A percentile compares a stretch with the other conserved stretches of the same genome.
Evolutionary conservation across 2,113 vertebrate genomes (phyloP).

Genomic region (Sapajus apella): DNA sequence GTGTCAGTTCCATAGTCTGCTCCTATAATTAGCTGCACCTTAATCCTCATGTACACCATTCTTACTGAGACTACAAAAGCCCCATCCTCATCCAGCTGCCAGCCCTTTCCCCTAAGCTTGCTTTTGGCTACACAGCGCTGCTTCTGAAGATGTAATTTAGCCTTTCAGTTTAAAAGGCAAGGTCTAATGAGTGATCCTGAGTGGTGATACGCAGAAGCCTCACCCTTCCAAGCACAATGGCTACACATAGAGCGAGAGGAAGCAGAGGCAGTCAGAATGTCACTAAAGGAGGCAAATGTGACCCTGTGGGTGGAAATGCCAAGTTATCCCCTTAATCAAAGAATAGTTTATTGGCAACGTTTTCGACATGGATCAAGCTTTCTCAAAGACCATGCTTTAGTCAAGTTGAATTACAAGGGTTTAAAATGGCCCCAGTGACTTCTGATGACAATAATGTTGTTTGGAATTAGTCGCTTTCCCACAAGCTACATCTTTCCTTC

Average conservation of each 20-base stretch:
- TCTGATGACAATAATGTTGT: background rate
- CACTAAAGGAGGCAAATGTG: background rate
- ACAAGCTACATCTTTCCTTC: background rate
- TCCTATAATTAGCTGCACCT: conserved; percentile 39
- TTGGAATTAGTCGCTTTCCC: background rate
- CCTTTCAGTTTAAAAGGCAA: background rate
- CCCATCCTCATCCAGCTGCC: background rate
- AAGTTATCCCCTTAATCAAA: background rate
- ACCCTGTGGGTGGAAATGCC: background rate
- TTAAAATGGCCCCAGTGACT: background rate
- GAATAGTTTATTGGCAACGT: background rate
- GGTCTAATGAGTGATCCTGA: background rate
- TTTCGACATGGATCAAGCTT: background rate
- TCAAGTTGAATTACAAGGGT: background rate
- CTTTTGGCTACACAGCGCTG: background rate
- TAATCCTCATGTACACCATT: background rate
- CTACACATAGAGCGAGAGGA: background rate
- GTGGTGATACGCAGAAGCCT: background rate
- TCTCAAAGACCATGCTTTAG: background rate
- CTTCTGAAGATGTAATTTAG: conserved; percentile 17
- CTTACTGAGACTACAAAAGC: background rate
- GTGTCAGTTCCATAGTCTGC: background rate
- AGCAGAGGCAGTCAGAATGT: background rate
- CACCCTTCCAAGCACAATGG: background rate
- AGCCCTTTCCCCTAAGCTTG: background rate